These are phyloP conservation scores for Pangasius krempfi DNA, from an alignment of 2,797 vertebrate genomes.

Conservation along the genomic window DNA sequence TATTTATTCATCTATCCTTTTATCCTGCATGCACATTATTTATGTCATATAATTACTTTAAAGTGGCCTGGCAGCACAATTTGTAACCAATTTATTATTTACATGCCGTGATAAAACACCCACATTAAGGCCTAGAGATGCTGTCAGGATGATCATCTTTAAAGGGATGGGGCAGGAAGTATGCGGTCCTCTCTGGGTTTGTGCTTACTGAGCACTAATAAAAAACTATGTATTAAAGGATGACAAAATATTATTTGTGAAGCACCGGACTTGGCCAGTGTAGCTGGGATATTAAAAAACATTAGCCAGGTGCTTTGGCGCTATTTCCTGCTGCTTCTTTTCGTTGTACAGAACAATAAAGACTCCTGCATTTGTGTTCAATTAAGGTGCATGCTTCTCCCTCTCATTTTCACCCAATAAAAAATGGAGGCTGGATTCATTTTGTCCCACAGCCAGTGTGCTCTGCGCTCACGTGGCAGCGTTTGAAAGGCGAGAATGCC, in stretches of 20 bases:
- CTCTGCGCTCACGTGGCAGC: slow-evolving; percentile 43
- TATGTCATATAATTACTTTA: slow-evolving; percentile 58
- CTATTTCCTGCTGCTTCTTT: slow-evolving; percentile 33
- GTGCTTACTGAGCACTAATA: slow-evolving; percentile 18
- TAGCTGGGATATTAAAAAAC: slow-evolving; percentile 22
- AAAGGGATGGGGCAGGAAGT: slow-evolving; percentile 10
- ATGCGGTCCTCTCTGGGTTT: background rate
- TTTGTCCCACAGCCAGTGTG: slow-evolving; percentile 45
- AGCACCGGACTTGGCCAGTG: background rate
- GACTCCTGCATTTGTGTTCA: slow-evolving; percentile 38
- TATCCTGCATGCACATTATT: slow-evolving; percentile 48
- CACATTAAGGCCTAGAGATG: slow-evolving; percentile 37
- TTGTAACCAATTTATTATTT: slow-evolving; percentile 59
- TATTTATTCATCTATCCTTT: slow-evolving; percentile 55
- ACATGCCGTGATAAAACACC: slow-evolving; percentile 50
- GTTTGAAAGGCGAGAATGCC: slow-evolving; percentile 56
- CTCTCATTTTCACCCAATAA: slow-evolving; percentile 49
- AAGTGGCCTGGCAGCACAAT: slow-evolving; percentile 57
- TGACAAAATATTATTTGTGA: slow-evolving; percentile 33
- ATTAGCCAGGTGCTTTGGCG: slow-evolving; percentile 18
- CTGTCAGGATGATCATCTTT: slow-evolving; percentile 33
- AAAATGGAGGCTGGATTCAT: slow-evolving; percentile 46
- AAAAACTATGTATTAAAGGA: slow-evolving; percentile 25
- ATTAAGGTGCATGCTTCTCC: slow-evolving; percentile 41
- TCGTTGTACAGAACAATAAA: slow-evolving; percentile 34